phyloP scores from a whole-genome alignment of 2,888 invertebrate genomes.

The Brachyptera putata region DNA sequence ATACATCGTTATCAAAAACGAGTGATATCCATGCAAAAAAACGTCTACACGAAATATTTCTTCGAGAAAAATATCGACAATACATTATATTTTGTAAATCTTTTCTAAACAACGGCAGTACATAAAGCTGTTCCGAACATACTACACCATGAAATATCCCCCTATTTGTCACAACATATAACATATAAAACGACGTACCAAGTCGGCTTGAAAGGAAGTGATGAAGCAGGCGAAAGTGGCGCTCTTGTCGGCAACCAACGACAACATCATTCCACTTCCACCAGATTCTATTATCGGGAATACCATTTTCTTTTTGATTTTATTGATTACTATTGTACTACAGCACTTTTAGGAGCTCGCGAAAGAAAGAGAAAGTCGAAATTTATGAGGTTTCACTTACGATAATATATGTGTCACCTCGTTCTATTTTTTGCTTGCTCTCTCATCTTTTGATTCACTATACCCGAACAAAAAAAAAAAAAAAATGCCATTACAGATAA shows the following conservation, averaged over 20 bases:
- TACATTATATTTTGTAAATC: no score
- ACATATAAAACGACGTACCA: neutral
- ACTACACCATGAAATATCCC: no score
- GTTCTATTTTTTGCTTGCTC: neutral
- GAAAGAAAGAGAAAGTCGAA: neutral
- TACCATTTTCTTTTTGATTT: constrained; percentile 11
- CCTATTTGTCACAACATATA: neutral
- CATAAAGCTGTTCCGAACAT: no score
- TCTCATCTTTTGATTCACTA: constrained; percentile 12
- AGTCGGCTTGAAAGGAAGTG: no score
- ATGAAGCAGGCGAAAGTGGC: neutral
- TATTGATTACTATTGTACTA: constrained; percentile 10
- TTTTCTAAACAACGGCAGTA: no score
- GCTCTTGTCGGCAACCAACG: no score
- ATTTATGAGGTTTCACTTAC: constrained; percentile 3
- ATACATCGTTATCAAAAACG: no score
- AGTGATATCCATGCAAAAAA: no score
- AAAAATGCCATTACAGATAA: constrained; percentile 17
- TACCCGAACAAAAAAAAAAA: neutral
- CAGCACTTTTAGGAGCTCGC: neutral
- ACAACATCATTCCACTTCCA: constrained; percentile 7
- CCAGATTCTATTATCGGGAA: constrained; percentile 10
- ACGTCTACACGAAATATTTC: no score
- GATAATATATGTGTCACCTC: constrained; percentile 17
- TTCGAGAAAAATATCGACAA: no score